A percentile compares a stretch with the other conserved stretches of the same genome.
Conservation (phyloP, 2,888 invertebrate genomes). For the Drosophila anceps region DNA sequence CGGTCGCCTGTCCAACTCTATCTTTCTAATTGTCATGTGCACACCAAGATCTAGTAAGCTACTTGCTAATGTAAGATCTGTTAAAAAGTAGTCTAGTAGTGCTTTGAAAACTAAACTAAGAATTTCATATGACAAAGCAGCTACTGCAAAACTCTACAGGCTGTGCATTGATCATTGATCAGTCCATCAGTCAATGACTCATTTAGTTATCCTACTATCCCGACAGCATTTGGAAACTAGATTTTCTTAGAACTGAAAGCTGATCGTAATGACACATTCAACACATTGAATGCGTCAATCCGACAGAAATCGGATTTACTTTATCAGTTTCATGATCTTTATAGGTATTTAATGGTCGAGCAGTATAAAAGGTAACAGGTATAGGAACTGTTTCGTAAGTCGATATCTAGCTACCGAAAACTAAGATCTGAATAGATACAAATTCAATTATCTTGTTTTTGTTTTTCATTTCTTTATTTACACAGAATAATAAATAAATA, state of each 20-base stretch:
- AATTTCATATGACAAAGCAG: background rate
- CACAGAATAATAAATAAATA: constrained; percentile 56
- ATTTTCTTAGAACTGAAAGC: background rate
- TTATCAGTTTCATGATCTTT: background rate
- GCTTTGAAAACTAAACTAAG: background rate
- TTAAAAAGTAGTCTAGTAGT: background rate
- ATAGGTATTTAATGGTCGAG: background rate
- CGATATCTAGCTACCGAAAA: background rate
- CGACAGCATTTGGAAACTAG: background rate
- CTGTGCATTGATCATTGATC: background rate
- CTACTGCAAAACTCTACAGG: background rate
- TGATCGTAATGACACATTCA: background rate
- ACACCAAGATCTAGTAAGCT: no score
- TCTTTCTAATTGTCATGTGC: no score
- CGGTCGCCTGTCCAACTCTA: no score
- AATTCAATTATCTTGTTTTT: background rate
- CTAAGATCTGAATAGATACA: accelerated
- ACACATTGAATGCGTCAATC: background rate
- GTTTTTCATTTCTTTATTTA: background rate
- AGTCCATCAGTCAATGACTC: background rate
- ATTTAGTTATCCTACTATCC: background rate
- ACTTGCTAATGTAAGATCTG: background rate
- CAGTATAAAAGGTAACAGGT: background rate
- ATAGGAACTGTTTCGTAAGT: background rate
- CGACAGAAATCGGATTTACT: background rate